Evolutionary conservation across 2,888 invertebrate genomes (phyloP).

Genomic region (Plemyria rubiginata): DNA sequence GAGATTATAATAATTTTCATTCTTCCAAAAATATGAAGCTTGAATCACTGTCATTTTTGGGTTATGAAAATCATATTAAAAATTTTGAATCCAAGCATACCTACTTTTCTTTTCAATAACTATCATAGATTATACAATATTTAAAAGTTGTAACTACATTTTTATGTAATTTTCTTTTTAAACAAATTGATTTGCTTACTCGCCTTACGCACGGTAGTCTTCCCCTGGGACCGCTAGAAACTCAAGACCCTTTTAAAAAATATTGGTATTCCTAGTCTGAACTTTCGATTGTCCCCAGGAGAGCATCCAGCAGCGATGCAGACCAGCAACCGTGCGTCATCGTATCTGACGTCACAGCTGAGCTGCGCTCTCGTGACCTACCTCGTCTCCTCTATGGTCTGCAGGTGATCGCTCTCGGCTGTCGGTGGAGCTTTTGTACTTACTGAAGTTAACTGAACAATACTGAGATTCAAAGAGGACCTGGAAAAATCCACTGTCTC

Average conservation of each 20-base stretch:
- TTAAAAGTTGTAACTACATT: too few species aligned
- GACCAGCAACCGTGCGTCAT: slow-evolving; percentile 86
- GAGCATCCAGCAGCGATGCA: slow-evolving; percentile 96
- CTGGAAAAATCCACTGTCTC: neutral
- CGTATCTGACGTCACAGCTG: slow-evolving; percentile 79
- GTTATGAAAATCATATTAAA: too few species aligned
- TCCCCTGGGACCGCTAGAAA: neutral
- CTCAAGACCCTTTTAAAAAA: neutral
- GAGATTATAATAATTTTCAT: too few species aligned
- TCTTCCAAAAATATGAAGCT: too few species aligned
- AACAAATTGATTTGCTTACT: too few species aligned
- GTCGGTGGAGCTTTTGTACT: slow-evolving; percentile 38
- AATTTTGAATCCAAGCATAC: too few species aligned
- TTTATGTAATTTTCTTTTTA: too few species aligned
- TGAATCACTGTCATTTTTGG: too few species aligned
- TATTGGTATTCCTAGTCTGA: neutral
- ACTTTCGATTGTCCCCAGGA: slow-evolving; percentile 75
- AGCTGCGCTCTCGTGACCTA: slow-evolving; percentile 77
- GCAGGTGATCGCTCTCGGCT: slow-evolving; percentile 74
- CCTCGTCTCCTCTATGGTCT: slow-evolving; percentile 72
- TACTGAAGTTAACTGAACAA: neutral
- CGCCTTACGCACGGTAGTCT: neutral
- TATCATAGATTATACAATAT: too few species aligned
- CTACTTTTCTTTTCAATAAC: too few species aligned
- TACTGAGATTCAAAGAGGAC: neutral